Evolutionary conservation across 2,888 invertebrate species (phyloP), one percentile per base, ranked within the genome.

Genomic region (Philereme vetulata): DNA sequence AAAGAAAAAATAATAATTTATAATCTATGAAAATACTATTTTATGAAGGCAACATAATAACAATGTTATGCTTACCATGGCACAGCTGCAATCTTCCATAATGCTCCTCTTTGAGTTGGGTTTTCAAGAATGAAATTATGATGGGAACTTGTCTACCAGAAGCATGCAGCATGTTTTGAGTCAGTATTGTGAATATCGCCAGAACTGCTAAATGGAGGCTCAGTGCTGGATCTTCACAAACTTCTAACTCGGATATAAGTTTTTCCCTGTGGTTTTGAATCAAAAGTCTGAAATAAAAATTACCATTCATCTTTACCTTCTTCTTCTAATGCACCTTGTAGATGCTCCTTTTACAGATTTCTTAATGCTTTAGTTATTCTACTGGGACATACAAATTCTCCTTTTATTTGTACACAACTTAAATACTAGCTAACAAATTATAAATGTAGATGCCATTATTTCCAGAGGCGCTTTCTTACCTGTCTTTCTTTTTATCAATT

Each of bases 131-230:
- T 0, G 93, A 80, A 48, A 98, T 92, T 68, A 99, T 94, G 11
- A 95, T 93, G 0, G 97, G 95, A 8, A 99, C 97, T 88, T 98
- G 98, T 81, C 97, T 95, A 0, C 99, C 99, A 34, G 98, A 98
- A 9, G 98, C 98, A 85, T 98, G 97, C 34, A 99, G 80, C 92
- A 98, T 96, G 71, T 93, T 94, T 72, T 97, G 96, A 0, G 96
- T 97, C 3, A 95, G 93, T 7, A 95, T 94, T 52, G 96, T 96
- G 78, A 97, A 98, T 56, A 98, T 93, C 45, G 97, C 93, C 63
- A 97, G 90, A 0, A 94, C 94, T 0, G 95, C 94, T 56, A 98
- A 88, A 84, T 98, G 97, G 47, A 98, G 87, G 52, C 95, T 93
- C 40, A 97, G 82, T 0, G 97, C 96, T 9, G 97, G 95, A 75